Percentiles rank a stretch among this genome's conserved stretches.
These are phyloP conservation scores for Cololabis saira DNA, from an alignment of 2,113 vertebrate species.

Conservation along the genomic window DNA sequence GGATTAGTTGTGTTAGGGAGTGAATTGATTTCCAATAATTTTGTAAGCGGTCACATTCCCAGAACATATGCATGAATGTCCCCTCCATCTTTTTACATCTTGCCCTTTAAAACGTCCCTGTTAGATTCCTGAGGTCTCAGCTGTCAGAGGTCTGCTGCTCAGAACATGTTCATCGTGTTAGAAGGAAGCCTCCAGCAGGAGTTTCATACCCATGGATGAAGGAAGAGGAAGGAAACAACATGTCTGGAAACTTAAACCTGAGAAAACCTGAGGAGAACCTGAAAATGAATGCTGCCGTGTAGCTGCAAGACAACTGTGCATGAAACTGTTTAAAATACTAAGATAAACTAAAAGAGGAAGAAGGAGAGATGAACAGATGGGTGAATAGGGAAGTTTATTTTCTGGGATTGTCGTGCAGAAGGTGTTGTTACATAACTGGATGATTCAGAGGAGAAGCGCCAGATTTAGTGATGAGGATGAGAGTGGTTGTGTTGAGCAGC, in stretches of 20 bases:
- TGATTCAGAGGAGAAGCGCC: conserved; percentile 19
- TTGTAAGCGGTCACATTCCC: too few relatives aligned
- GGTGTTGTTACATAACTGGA: conserved; percentile 5
- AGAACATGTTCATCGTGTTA: too few relatives aligned
- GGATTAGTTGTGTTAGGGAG: too few relatives aligned
- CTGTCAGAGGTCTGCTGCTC: neutral
- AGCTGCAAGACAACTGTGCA: neutral
- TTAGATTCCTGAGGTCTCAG: conserved; percentile 38
- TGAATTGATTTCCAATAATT: too few relatives aligned
- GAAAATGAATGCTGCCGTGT: too few relatives aligned
- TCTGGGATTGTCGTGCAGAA: neutral
- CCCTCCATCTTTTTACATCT: too few relatives aligned
- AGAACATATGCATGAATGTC: too few relatives aligned
- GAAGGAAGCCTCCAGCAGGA: conserved; percentile 7
- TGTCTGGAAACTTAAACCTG: too few relatives aligned
- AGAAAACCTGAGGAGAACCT: neutral
- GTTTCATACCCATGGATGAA: conserved; percentile 31
- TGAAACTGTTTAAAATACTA: neutral
- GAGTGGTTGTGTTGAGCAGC: conserved; percentile 19
- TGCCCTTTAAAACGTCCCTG: conserved; percentile 21
- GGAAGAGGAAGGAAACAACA: conserved; percentile 3
- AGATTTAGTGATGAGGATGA: conserved; percentile 23
- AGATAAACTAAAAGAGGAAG: neutral
- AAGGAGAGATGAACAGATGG: neutral
- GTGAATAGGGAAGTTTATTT: neutral